These are phyloP conservation scores for Cercopithecus mona DNA, from an alignment of 2,113 vertebrate species.

Conservation along the genomic window DNA sequence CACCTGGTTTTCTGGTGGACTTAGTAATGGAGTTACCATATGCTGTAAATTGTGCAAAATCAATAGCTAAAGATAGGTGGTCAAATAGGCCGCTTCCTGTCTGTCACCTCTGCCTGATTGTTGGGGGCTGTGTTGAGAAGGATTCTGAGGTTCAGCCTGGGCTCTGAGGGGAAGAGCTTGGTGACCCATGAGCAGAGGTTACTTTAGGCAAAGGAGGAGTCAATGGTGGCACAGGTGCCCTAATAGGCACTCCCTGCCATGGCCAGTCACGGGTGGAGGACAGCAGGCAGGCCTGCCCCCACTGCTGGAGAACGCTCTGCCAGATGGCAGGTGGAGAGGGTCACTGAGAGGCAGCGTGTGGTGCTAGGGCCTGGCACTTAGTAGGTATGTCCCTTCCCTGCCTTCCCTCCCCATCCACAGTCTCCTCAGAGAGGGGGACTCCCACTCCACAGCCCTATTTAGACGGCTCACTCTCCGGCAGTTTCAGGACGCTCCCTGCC, in stretches of 20 bases:
- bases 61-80: rapidly evolving
- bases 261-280: rapidly evolving
- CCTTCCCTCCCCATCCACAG: rapidly evolving
- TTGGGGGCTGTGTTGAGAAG: neutral
- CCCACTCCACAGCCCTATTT: rapidly evolving
- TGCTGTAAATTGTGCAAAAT: rapidly evolving
- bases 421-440: neutral
- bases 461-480: rapidly evolving
- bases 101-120: rapidly evolving
- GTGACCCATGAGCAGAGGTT: neutral
- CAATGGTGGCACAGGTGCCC: rapidly evolving
- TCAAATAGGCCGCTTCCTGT: rapidly evolving
- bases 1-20: neutral
- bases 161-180: neutral
- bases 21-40: rapidly evolving
- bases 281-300: rapidly evolving
- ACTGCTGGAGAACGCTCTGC: rapidly evolving
- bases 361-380: no score
- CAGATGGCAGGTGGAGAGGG: rapidly evolving
- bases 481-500: rapidly evolving
- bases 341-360: rapidly evolving
- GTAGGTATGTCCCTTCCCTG: neutral
- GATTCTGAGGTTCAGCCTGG: neutral
- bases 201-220: neutral
- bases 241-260: neutral